phyloP scores from a whole-genome alignment of 2,888 invertebrate genomes.

The Metopia argyrocephala region DNA sequence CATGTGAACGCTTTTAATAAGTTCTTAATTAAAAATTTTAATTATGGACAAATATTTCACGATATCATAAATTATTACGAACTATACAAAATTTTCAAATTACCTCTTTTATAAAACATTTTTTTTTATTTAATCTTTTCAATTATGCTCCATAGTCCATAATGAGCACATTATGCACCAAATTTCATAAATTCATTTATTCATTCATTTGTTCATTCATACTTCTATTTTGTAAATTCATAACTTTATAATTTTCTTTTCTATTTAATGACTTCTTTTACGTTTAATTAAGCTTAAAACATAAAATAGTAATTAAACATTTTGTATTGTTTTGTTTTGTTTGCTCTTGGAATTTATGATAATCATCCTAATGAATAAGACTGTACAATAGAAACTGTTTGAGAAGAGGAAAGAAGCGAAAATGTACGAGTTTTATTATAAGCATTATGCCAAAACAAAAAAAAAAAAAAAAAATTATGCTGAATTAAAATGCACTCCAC shows the following conservation, averaged over 20 bases:
- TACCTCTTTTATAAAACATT: not conserved
- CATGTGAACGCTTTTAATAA: too few relatives aligned
- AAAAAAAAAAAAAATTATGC: not conserved
- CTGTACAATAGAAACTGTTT: not conserved
- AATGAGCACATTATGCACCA: not conserved
- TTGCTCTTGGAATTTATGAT: conserved; percentile 40
- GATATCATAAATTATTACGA: too few relatives aligned
- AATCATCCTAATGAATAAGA: conserved; percentile 29
- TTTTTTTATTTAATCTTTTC: not conserved
- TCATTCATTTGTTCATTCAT: conserved; percentile 2
- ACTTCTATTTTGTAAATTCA: conserved; percentile 28
- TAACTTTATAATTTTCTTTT: conserved; percentile 11
- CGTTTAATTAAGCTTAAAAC: conserved; percentile 51
- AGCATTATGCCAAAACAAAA: conserved; percentile 12
- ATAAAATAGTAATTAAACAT: conserved; percentile 43
- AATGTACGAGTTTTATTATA: not conserved
- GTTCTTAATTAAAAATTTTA: too few relatives aligned
- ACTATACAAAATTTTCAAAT: too few relatives aligned
- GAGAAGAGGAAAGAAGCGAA: not conserved
- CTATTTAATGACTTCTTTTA: conserved; percentile 46
- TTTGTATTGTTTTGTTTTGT: conserved; percentile 4
- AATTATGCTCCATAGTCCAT: not conserved
- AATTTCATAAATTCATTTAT: too few relatives aligned
- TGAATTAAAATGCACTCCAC: not conserved
- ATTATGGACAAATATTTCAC: too few relatives aligned